Base-by-base conservation (phyloP, 2,888 invertebrate species). In the Conus canariensis region DNA sequence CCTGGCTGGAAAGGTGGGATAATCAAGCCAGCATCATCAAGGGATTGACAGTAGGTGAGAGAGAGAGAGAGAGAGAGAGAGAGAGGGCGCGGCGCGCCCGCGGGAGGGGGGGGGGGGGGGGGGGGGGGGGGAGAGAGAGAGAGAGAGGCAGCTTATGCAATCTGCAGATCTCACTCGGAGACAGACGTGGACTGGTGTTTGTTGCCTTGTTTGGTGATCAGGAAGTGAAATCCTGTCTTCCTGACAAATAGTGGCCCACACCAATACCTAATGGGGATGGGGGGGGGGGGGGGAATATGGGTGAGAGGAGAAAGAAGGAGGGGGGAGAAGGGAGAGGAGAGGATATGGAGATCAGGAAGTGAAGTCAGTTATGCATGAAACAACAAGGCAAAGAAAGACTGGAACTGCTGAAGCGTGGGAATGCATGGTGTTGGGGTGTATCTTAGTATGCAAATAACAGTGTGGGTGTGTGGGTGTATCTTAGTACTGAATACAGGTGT, bases 91-190 rank as follows among this genome's bases (percentile, higher is more conserved):
- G 12, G 60, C 7, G 60, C 12, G 60, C 7, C 60, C 60, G 12
- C 9, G 70, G 19, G 16, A 14, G 70, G 19, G 70, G 19, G 22
- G 19, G 70, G 19, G n/a, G 8, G 22, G 19, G n/a, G 19, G n/a
- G 70, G 7, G 70, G 7, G 59, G 59, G 74, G 87, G 77, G 77
- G 77, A 90, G 59, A 77, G 77, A 90, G 90, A 77, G 60, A 86
- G 90, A 90, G 90, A 77, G 77, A 86, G 90, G 90, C 16, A 10
- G 16, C 64, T 2, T 16, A 7, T 7, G 10, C 16, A 45, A 45
- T 45, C 45, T 3, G 45, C 45, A 45, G 45, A 45, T 45, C 45
- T 45, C 45, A 45, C 45, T 45, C 45, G 45, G 45, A 45, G 45
- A 45, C 2, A 4, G 45, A 45, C 45, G 2, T 45, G 45, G 45